These are phyloP conservation scores for Macrotus californicus DNA, from an alignment of 2,113 vertebrate genomes.

Conservation along the genomic window DNA sequence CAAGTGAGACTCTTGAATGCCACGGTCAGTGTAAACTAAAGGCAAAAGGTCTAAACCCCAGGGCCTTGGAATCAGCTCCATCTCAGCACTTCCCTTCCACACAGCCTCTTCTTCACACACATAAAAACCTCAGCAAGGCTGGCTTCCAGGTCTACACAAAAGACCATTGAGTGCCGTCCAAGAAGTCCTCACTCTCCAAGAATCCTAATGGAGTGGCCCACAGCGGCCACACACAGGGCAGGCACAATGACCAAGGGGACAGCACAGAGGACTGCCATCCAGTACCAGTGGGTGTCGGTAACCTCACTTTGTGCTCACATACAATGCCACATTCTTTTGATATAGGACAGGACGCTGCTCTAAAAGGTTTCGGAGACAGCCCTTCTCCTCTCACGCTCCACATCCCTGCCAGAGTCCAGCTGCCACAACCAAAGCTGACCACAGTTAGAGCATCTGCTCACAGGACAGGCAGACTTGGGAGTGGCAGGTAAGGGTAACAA, in stretches of 20 bases:
- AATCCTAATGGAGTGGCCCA: background rate
- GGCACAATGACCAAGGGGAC: background rate
- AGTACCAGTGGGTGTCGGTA: background rate
- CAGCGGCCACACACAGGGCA: constrained; percentile 2
- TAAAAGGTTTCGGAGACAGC: background rate
- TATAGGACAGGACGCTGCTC: background rate
- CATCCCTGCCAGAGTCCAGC: background rate
- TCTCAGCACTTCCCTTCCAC: background rate
- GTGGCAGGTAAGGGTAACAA: background rate
- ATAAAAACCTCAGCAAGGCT: background rate
- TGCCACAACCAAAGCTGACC: background rate
- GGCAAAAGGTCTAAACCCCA: background rate
- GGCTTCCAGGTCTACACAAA: constrained; percentile 30
- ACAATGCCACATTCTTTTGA: background rate
- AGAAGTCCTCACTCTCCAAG: background rate
- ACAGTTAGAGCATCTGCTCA: background rate
- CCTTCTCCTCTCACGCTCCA: background rate
- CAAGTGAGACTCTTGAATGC: background rate
- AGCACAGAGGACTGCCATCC: background rate
- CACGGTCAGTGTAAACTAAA: background rate
- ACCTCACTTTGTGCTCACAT: background rate
- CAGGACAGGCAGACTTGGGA: background rate
- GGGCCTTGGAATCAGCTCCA: background rate
- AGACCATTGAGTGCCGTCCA: background rate
- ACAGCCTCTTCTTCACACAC: background rate